Conservation (phyloP, 2,113 vertebrate genomes). For the Caranx ignobilis region DNA sequence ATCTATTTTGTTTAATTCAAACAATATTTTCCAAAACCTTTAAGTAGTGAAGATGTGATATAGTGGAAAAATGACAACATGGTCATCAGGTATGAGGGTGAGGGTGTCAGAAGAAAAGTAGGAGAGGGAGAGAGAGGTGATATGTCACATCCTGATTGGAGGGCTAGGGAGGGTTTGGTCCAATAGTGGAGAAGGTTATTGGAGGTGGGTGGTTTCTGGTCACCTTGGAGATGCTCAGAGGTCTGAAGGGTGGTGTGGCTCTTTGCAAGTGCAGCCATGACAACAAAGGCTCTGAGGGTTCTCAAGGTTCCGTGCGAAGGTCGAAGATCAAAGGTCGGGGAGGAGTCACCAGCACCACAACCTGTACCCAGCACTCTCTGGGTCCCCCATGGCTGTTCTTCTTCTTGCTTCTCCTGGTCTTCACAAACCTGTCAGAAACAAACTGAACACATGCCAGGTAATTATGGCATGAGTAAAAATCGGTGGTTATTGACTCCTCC, state of each 20-base stretch:
- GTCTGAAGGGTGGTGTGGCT: conserved; percentile 4
- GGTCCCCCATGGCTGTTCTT: conserved; percentile 58
- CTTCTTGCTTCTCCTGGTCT: conserved; percentile 67
- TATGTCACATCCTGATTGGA: conserved; percentile 36
- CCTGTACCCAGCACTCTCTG: conserved; percentile 45
- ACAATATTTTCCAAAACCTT: conserved; percentile 7
- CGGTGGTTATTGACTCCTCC: neutral
- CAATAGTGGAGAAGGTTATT: conserved; percentile 40
- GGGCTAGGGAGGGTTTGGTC: conserved; percentile 46
- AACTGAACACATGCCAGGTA: conserved; percentile 1
- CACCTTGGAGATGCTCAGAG: conserved; percentile 47
- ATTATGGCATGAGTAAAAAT: neutral
- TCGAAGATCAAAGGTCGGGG: conserved; percentile 75
- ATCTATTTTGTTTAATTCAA: neutral
- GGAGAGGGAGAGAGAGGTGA: neutral
- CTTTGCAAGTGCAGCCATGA: conserved; percentile 61
- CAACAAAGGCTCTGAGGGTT: conserved; percentile 55
- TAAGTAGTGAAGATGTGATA: neutral
- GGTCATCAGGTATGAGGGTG: neutral
- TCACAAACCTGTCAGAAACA: conserved; percentile 68
- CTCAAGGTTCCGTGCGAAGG: conserved; percentile 64
- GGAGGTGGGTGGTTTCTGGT: conserved; percentile 21
- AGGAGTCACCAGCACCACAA: conserved; percentile 66
- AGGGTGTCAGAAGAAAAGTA: neutral
- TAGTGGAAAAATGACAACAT: neutral